A percentile compares a stretch with the other conserved stretches of the same genome.
Evolutionary conservation across 2,113 vertebrate species (phyloP).

Genomic region (Engystomops pustulosus): DNA sequence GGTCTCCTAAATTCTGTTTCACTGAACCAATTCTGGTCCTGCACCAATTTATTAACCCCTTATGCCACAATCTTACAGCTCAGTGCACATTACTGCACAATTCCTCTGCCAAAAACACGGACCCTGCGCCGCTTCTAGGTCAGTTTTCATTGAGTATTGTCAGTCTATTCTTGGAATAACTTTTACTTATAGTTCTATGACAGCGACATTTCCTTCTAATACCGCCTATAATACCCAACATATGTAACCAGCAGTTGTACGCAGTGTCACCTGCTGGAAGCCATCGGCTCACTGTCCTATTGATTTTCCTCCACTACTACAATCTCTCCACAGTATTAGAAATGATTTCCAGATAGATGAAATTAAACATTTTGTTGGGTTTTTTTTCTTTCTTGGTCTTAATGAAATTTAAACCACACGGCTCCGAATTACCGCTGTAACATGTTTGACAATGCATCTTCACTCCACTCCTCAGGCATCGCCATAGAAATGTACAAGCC

Average conservation of each 20-base stretch:
- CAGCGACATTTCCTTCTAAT: neutral
- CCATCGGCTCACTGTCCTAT: conserved; percentile 7
- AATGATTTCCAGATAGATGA: conserved; percentile 30
- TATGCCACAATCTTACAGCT: too few relatives aligned
- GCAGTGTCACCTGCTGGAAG: conserved; percentile 22
- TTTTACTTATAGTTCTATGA: neutral
- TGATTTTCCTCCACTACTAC: conserved; percentile 25
- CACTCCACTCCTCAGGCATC: conserved; percentile 29
- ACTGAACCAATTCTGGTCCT: too few relatives aligned
- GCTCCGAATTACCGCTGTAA: conserved; percentile 24
- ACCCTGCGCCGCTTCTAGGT: too few relatives aligned
- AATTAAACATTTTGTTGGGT: too few relatives aligned
- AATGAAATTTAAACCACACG: conserved; percentile 23
- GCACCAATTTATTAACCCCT: too few relatives aligned
- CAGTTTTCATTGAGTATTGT: too few relatives aligned
- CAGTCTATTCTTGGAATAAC: too few relatives aligned
- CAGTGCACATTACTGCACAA: too few relatives aligned
- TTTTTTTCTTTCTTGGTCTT: conserved; percentile 12
- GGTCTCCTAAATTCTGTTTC: too few relatives aligned
- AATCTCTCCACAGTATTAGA: neutral
- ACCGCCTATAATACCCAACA: neutral
- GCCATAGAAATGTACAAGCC: conserved; percentile 40
- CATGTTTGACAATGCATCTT: conserved; percentile 45
- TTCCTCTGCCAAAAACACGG: too few relatives aligned
- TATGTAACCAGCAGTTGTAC: neutral